Evolutionary conservation across 2,797 vertebrate species (phyloP), one percentile per base, ranked within the genome.

Genomic region (Mormyrops attenuatus): DNA sequence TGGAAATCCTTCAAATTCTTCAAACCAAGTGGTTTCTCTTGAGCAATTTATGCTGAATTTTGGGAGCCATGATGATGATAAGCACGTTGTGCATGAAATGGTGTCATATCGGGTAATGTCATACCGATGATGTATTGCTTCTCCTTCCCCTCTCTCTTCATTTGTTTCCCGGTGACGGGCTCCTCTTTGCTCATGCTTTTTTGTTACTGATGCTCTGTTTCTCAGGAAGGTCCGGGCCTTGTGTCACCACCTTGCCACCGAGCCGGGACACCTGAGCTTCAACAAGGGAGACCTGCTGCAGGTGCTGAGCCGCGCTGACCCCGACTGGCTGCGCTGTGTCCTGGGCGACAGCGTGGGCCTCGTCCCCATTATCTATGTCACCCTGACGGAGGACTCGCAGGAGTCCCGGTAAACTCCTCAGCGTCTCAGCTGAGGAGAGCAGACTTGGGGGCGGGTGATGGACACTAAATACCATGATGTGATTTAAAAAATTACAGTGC

Each of bases 211-310:
- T 13, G 47, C 38, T 60, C 52, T 20, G 0, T 89, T 22, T 47
- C 15, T 41, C 95, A 99, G 98, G 3, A 95, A 97, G 90, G 97
- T 98, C 17, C 97, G 96, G 92, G 97, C 98, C 0, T 91, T 98
- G 90, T 98, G 97, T 91, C 97, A 98, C 94, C 98, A 97, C 92
- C 96, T 97, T 8, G 98, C 98, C 93, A 97, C 97, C 0, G 97
- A 98, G 92, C 94, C 95, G 0, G 97, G 96, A 60, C 99, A 98
- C 90, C 97, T 98, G 93, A 98, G 98, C 95, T 98, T 99, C 97
- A 96, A 94, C 92, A 98, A 98, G 90, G 98, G 98, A 0, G 97
- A 98, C 7, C 38, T 96, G 88, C 94, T 98, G 87, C 95, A 90
- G 13, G 97, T 98, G 77, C 92, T 97, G 92, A 95, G 96, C 91